These are phyloP conservation scores for Prionchulus punctatus DNA, from an alignment of 2,888 invertebrate species.

Conservation along the genomic window DNA sequence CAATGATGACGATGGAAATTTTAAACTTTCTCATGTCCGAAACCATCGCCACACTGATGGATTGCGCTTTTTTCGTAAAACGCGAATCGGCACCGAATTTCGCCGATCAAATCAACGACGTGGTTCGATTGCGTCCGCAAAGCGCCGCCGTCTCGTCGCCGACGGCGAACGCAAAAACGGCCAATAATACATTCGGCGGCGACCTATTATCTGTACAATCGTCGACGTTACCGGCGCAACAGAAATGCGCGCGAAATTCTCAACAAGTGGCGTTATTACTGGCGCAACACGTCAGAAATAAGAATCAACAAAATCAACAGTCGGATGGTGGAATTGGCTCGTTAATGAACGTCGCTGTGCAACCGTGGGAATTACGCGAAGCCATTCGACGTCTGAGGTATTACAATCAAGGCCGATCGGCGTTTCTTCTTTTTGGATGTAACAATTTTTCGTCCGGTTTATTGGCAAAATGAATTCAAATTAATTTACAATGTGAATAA, in stretches of 20 bases:
- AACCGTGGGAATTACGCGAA: slow-evolving; percentile 7
- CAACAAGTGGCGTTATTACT: not conserved
- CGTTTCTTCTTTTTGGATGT: not conserved
- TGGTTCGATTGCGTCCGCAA: not conserved
- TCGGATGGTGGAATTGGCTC: not conserved
- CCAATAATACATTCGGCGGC: too few species aligned
- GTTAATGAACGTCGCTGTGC: not conserved
- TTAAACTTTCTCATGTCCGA: slow-evolving; percentile 72
- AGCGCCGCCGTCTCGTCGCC: not conserved
- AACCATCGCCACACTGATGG: slow-evolving; percentile 49
- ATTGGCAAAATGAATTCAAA: too few species aligned
- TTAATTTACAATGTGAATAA: too few species aligned
- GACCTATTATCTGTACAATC: too few species aligned
- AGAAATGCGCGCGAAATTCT: too few species aligned
- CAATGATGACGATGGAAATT: slow-evolving; percentile 44
- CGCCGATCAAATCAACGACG: too few species aligned
- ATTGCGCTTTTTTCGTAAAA: slow-evolving; percentile 5
- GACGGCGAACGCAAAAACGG: not conserved
- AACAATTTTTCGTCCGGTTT: too few species aligned
- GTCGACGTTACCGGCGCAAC: too few species aligned
- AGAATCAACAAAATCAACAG: not conserved
- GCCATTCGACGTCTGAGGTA: slow-evolving; percentile 6
- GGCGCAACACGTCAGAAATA: not conserved
- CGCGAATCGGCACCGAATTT: slow-evolving; percentile 6
- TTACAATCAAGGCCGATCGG: not conserved